Evolutionary conservation across 2,113 vertebrate species (phyloP).

Genomic region (Panurus biarmicus): DNA sequence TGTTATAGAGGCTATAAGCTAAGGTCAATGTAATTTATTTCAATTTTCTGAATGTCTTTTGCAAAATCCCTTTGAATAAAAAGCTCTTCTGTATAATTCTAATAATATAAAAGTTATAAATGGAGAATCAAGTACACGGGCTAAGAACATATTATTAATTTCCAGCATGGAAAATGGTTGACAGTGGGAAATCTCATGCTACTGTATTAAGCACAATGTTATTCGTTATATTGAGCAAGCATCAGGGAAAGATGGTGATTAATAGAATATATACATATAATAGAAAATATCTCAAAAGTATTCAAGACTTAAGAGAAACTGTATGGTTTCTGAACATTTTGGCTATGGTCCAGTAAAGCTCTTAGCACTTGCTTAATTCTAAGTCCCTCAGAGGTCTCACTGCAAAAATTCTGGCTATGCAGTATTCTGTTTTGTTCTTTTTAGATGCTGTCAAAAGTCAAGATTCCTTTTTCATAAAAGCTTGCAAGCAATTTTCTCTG

Average conservation of each 20-base stretch:
- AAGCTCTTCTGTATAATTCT: background rate
- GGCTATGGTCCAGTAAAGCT: background rate
- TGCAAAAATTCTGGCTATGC: background rate
- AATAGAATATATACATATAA: background rate
- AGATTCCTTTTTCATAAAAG: background rate
- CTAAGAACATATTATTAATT: background rate
- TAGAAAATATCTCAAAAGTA: background rate
- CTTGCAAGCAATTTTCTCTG: background rate
- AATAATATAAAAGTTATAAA: background rate
- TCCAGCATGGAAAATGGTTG: background rate
- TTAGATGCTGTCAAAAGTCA: background rate
- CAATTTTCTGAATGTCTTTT: background rate
- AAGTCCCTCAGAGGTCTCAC: background rate
- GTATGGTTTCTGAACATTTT: background rate
- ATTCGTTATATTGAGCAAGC: background rate
- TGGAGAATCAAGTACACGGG: background rate
- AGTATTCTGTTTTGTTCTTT: background rate
- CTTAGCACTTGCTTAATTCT: constrained; percentile 24
- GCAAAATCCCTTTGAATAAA: background rate
- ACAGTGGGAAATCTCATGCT: background rate
- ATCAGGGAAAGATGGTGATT: background rate
- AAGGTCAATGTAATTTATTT: background rate
- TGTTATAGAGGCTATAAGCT: background rate
- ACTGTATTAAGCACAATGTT: background rate
- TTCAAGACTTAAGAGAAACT: background rate